Conservation (phyloP, 1,140 invertebrate species). For the Anastrepha obliqua region DNA sequence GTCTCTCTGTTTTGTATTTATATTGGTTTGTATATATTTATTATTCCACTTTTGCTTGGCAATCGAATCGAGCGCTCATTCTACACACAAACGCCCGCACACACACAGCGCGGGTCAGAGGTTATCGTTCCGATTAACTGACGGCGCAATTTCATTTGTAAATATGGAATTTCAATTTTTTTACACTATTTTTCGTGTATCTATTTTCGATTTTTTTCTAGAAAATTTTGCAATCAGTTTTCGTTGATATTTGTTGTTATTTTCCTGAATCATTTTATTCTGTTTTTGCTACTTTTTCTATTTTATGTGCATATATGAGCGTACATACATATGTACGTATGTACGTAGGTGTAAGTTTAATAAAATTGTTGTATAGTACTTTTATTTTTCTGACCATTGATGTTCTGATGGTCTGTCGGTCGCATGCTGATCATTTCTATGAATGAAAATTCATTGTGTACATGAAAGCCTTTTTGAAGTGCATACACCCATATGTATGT, state of each 20-base stretch:
- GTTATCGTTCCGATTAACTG: conserved; percentile 23
- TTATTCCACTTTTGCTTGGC: neutral
- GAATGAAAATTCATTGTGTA: conserved; percentile 30
- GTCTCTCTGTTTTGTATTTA: conserved; percentile 2
- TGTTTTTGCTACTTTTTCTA: neutral
- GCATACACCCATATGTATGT: neutral
- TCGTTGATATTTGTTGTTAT: neutral
- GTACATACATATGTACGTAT: too few species aligned
- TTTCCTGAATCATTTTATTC: neutral
- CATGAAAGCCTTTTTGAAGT: neutral
- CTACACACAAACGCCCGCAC: neutral
- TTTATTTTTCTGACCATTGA: neutral
- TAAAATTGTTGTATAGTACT: too few species aligned
- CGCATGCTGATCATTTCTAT: neutral
- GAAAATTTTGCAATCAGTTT: conserved; percentile 15
- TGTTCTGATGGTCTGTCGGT: neutral
- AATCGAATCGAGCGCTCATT: neutral
- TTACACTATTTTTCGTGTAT: neutral
- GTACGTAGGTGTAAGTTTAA: too few species aligned
- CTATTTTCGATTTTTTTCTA: neutral
- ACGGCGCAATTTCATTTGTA: neutral
- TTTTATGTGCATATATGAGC: too few species aligned
- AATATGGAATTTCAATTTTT: neutral
- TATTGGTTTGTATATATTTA: conserved; percentile 4
- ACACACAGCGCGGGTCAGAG: neutral